phyloP scores from a whole-genome alignment of 2,888 invertebrate genomes.

The Drosophila differens region DNA sequence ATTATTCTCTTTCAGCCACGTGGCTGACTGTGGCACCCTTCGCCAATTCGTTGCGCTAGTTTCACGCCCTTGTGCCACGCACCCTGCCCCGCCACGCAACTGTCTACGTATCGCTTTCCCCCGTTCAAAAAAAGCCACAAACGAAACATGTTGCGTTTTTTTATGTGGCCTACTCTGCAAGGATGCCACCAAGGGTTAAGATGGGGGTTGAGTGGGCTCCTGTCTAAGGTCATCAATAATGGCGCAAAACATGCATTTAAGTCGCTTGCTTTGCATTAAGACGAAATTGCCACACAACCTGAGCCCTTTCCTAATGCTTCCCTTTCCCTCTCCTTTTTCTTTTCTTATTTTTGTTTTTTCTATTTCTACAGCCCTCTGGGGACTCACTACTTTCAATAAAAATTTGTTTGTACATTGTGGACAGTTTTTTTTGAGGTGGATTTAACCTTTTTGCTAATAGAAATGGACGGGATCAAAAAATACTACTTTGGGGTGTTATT shows the following conservation, averaged over 20 bases:
- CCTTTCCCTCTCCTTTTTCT: not conserved
- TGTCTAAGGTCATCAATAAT: conserved; percentile 78
- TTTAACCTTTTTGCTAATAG: conserved; percentile 45
- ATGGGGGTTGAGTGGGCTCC: conserved; percentile 5
- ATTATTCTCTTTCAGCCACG: conserved; percentile 63
- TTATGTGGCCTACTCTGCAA: conserved; percentile 49
- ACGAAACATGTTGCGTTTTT: conserved; percentile 63
- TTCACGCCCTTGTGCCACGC: conserved; percentile 60
- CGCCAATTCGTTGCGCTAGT: conserved; percentile 62
- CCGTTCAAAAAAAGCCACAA: conserved; percentile 52
- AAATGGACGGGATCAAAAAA: conserved; percentile 27
- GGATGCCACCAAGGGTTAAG: not conserved
- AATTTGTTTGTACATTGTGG: conserved; percentile 65
- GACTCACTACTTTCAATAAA: conserved; percentile 81
- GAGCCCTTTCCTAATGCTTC: conserved; percentile 48
- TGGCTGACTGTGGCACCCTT: conserved; percentile 58
- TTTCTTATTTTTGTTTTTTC: conserved; percentile 7
- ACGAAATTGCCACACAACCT: conserved; percentile 72
- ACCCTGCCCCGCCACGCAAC: conserved; percentile 2
- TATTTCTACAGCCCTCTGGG: conserved; percentile 55
- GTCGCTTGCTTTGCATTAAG: conserved; percentile 65
- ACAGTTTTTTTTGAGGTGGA: conserved; percentile 38
- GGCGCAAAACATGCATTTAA: conserved; percentile 69
- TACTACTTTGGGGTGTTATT: not conserved
- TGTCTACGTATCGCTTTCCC: not conserved